Evolutionary conservation across 92 coral and sea anemone species (phyloP).

Genomic region (Pocillopora grandis): DNA sequence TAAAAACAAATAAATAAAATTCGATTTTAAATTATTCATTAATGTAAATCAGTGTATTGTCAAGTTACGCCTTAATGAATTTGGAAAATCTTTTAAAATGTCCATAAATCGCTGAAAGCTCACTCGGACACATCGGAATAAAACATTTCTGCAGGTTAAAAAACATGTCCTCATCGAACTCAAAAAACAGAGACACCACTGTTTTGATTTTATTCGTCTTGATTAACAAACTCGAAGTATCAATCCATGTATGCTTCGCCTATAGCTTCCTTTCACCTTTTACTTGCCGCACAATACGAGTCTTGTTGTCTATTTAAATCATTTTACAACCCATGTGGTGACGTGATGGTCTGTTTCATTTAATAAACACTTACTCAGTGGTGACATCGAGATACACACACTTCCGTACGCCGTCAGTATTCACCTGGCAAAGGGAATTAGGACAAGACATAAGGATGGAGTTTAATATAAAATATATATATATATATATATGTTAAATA

Average conservation of each 20-base stretch:
- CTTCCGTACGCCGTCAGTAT: not conserved
- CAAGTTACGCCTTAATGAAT: not conserved
- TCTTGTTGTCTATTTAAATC: too few relatives aligned
- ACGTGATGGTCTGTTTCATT: not conserved
- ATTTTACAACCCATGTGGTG: not conserved
- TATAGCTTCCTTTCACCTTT: not conserved
- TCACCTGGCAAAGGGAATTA: not conserved
- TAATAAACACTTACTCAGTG: conserved; percentile 13
- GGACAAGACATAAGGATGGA: not conserved
- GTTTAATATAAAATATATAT: too few relatives aligned
- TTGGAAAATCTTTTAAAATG: too few relatives aligned
- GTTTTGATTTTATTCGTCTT: too few relatives aligned
- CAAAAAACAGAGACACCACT: too few relatives aligned
- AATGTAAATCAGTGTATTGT: not conserved
- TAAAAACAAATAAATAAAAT: not conserved
- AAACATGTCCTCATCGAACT: too few relatives aligned
- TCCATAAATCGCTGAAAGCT: too few relatives aligned
- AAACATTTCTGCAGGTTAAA: too few relatives aligned
- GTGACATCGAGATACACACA: conserved; percentile 26
- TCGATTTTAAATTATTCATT: not conserved
- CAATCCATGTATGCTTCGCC: too few relatives aligned
- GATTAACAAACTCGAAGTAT: too few relatives aligned
- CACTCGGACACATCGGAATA: too few relatives aligned
- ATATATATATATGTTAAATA: too few relatives aligned
- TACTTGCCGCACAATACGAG: not conserved